Conservation (phyloP, 2,888 invertebrate genomes). For the Emmelina monodactyla region DNA sequence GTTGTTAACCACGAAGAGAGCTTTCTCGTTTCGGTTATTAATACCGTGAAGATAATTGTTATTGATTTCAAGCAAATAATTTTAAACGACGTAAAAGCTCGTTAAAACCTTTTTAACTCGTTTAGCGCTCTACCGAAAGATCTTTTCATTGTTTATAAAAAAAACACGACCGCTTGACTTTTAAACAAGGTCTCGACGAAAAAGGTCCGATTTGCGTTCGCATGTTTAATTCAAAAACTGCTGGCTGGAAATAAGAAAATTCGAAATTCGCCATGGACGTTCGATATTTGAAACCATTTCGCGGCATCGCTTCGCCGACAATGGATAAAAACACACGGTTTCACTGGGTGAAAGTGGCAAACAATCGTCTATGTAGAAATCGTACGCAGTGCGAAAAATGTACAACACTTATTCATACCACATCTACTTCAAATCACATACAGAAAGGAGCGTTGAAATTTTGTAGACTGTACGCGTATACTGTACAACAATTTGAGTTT, state of each 20-base stretch:
- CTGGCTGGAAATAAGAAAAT: not conserved
- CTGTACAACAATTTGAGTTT: too few relatives aligned
- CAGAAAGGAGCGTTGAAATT: too few relatives aligned
- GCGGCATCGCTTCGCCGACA: slow-evolving; percentile 26
- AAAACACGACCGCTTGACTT: not conserved
- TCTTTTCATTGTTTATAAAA: too few relatives aligned
- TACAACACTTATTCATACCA: not conserved
- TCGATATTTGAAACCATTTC: slow-evolving; percentile 15
- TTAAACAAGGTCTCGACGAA: not conserved
- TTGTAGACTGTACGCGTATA: too few relatives aligned
- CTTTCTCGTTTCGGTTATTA: too few relatives aligned
- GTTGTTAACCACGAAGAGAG: too few relatives aligned
- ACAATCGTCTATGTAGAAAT: slow-evolving; percentile 43
- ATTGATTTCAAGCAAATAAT: too few relatives aligned
- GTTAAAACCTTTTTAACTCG: too few relatives aligned
- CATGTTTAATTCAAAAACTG: too few relatives aligned
- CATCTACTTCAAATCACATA: not conserved
- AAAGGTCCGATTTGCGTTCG: not conserved
- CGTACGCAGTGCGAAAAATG: slow-evolving; percentile 11
- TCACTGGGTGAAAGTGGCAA: slow-evolving; percentile 60
- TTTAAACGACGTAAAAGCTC: too few relatives aligned
- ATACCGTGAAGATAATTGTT: too few relatives aligned
- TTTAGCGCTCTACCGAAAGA: too few relatives aligned
- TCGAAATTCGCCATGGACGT: slow-evolving; percentile 13
- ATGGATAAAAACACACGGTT: slow-evolving; percentile 56